Evolutionary conservation across 2,888 invertebrate genomes (phyloP).

Genomic region (Philereme transversata): DNA sequence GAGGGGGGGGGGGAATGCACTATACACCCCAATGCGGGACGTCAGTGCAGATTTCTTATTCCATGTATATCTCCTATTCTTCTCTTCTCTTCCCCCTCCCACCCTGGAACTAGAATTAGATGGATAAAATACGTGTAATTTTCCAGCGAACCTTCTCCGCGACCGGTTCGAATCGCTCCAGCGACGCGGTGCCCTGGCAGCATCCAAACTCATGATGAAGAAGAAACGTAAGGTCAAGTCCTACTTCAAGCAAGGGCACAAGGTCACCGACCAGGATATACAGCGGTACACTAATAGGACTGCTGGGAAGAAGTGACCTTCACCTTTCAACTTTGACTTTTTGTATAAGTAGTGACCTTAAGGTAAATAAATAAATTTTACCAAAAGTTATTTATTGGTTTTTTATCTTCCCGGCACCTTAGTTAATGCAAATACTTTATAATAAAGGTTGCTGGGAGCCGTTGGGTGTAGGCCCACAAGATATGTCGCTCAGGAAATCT

Average conservation of each 20-base stretch:
- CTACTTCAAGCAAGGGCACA: slow-evolving; percentile 85
- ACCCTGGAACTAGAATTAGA: no score
- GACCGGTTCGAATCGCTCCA: slow-evolving; percentile 95
- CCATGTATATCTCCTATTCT: no score
- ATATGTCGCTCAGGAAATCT: no score
- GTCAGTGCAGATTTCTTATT: no score
- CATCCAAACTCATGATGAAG: slow-evolving; percentile 86
- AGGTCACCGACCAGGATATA: slow-evolving; percentile 82
- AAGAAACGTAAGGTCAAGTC: slow-evolving; percentile 89
- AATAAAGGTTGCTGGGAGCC: no score
- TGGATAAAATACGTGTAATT: slow-evolving; percentile 1
- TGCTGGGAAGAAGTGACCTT: slow-evolving; percentile 38
- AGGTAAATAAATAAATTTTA: background rate
- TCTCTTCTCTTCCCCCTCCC: no score
- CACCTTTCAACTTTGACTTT: slow-evolving; percentile 9
- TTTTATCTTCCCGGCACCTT: no score
- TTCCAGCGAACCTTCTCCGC: slow-evolving; percentile 87
- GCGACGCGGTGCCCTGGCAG: slow-evolving; percentile 94
- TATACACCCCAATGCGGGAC: no score
- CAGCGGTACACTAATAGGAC: slow-evolving; percentile 55
- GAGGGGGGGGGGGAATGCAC: no score
- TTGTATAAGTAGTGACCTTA: slow-evolving; percentile 1
- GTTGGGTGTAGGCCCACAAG: no score
- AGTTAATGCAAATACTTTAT: no score
- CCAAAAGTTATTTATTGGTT: no score